Conservation (phyloP, 2,797 vertebrate genomes). For the Danio kyathit region DNA sequence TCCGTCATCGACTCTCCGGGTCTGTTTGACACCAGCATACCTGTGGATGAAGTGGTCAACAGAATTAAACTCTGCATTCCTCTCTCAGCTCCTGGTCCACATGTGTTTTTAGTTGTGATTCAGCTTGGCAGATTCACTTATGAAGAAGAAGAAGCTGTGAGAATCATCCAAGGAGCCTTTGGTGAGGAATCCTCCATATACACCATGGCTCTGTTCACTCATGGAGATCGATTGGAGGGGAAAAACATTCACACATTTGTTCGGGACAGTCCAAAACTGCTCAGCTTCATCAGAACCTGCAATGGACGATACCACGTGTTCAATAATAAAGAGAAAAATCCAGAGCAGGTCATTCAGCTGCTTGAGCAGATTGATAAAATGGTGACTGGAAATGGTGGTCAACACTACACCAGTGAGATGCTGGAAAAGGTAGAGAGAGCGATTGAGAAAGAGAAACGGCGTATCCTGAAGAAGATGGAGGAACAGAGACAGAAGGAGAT, state of each 20-base stretch:
- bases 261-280: constrained; percentile 1
- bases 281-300: neutral
- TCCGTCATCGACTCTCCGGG: constrained; percentile 45
- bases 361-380: constrained; percentile 43
- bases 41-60: neutral
- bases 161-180: constrained; percentile 29
- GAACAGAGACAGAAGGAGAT: neutral
- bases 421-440: constrained; percentile 15
- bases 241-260: constrained; percentile 44
- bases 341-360: constrained; percentile 34
- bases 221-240: constrained; percentile 36
- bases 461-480: constrained; percentile 7
- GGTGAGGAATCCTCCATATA: constrained; percentile 14
- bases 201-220: constrained; percentile 44
- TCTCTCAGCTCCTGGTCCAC: constrained; percentile 37
- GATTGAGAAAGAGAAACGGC: constrained; percentile 33
- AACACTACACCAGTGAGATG: constrained; percentile 29
- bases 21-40: constrained; percentile 37
- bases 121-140: constrained; percentile 31
- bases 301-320: constrained; percentile 39
- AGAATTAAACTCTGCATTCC: constrained; percentile 34
- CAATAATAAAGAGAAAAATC: constrained; percentile 27
- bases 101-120: constrained; percentile 43
- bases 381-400: constrained; percentile 15
- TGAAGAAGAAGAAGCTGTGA: constrained; percentile 25